A percentile compares a stretch with the other conserved stretches of the same genome.
These are phyloP conservation scores for Drosophila subobscura DNA, from an alignment of 1,140 invertebrate genomes.

Conservation along the genomic window DNA sequence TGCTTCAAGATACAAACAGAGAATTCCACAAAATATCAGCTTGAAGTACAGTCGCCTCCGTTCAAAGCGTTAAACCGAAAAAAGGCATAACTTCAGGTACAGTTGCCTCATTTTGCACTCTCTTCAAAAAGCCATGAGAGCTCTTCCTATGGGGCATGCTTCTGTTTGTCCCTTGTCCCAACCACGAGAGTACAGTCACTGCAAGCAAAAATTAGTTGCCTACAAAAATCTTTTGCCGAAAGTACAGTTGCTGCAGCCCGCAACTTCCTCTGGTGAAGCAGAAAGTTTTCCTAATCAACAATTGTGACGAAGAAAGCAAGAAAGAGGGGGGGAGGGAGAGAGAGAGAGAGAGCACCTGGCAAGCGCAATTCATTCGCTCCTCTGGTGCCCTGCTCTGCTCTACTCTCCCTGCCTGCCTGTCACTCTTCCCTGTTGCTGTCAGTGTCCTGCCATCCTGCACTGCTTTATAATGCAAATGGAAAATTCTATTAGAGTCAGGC, in stretches of 20 bases:
- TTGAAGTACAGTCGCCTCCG: background rate
- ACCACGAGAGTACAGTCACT: background rate
- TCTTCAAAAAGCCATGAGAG: too few relatives aligned
- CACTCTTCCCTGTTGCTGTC: slow-evolving; percentile 4
- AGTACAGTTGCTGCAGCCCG: background rate
- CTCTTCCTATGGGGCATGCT: too few relatives aligned
- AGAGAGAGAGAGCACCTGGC: slow-evolving; percentile 16
- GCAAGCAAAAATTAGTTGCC: slow-evolving; percentile 14
- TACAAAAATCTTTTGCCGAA: background rate
- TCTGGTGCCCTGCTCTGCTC: slow-evolving; percentile 14
- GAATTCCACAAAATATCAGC: too few relatives aligned
- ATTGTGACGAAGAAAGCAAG: background rate
- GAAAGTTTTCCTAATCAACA: slow-evolving; percentile 38
- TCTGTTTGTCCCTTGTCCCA: too few relatives aligned
- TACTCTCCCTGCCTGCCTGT: background rate
- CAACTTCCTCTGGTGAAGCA: too few relatives aligned
- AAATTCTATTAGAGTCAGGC: slow-evolving; percentile 63
- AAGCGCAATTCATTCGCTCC: slow-evolving; percentile 45
- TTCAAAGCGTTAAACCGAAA: too few relatives aligned
- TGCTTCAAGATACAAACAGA: too few relatives aligned
- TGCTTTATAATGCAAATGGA: slow-evolving; percentile 62
- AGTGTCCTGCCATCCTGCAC: slow-evolving; percentile 21
- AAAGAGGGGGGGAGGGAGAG: background rate
- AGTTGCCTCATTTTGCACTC: background rate
- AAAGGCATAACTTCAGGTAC: background rate